Evolutionary conservation across 2,113 vertebrate genomes (phyloP), one percentile per base, ranked within the genome.

Genomic region (Hemibagrus wyckioides): DNA sequence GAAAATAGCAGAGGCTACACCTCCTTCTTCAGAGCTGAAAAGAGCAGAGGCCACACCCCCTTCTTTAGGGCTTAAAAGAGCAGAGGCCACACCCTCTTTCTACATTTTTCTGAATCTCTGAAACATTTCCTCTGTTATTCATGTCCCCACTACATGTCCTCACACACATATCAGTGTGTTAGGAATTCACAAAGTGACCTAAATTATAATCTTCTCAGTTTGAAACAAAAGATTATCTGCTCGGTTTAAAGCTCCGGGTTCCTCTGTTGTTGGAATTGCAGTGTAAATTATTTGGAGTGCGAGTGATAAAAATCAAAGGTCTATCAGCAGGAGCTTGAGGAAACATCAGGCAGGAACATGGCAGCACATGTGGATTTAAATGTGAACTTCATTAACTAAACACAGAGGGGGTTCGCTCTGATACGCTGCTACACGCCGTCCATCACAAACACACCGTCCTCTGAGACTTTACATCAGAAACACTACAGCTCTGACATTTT

Each of bases 321-420:
- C 59, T 11, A 48, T 67, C 82, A 52, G 21, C 7, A 33, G 50
- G 65, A 59, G 75, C 39, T 88, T 87, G 36, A 36, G 56, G 54
- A 73, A 28, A 50, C n/a, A 71, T 71, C 28, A 50, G 52, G 77
- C 33, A 69, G 23, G 52, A 81, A 23, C 44, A 80, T 8, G 59
- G 23, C 28, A 67, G 25, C 65, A 59, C 56, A 2, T 65, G 39
- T 23, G 17, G 33, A 87, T 59, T 73, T 36, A 82, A 87, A 87
- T 87, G 56, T 80, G 80, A 79, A 83, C 69, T 50, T 75, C 44
- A 87, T 83, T 87, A 56, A 50, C 65, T 48, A 28, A 57, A 36
- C 80, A 52, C 76, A 17, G 56, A 48, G 67, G 54, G 80, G 65
- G 59, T 44, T 28, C 39, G 0, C n/a, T 6, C 59, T n/a, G 61